Conservation (phyloP, 2,888 invertebrate species). For the Agrotis clavis region DNA sequence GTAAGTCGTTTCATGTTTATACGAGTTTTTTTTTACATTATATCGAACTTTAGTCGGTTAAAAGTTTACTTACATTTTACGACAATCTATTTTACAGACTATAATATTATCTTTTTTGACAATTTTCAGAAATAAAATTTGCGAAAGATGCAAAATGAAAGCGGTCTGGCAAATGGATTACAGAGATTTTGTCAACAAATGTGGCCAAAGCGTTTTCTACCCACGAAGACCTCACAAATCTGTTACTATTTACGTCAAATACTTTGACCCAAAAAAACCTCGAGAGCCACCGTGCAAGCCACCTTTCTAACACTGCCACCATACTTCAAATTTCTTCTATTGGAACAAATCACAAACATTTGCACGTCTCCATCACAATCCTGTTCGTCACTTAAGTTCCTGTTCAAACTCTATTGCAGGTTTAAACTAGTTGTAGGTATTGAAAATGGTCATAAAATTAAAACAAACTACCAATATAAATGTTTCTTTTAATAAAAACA, state of each 20-base stretch:
- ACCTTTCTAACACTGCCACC: slow-evolving; percentile 49
- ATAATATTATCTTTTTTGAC: neutral
- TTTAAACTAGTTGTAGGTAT: slow-evolving; percentile 33
- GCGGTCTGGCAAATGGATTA: slow-evolving; percentile 88
- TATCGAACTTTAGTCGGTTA: neutral
- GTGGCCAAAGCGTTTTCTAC: slow-evolving; percentile 87
- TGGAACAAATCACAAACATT: slow-evolving; percentile 1
- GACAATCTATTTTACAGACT: neutral
- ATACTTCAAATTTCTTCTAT: neutral
- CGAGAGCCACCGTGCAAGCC: slow-evolving; percentile 70
- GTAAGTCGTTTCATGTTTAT: slow-evolving; percentile 72
- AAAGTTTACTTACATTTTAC: neutral
- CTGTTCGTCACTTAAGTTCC: neutral
- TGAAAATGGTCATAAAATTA: slow-evolving; percentile 49
- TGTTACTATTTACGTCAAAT: slow-evolving; percentile 84
- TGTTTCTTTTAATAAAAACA: slow-evolving; percentile 64
- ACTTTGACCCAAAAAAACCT: slow-evolving; percentile 67
- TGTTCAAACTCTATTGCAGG: slow-evolving; percentile 16
- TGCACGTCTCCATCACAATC: neutral
- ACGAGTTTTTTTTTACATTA: too few species aligned
- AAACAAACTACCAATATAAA: slow-evolving; percentile 54
- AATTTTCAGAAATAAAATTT: slow-evolving; percentile 83
- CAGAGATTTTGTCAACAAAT: slow-evolving; percentile 85
- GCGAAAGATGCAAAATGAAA: slow-evolving; percentile 88
- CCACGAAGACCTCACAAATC: slow-evolving; percentile 87